A percentile compares a stretch with the other conserved stretches of the same genome.
Evolutionary conservation across 2,888 invertebrate genomes (phyloP).

Genomic region (Oligia strigilis): DNA sequence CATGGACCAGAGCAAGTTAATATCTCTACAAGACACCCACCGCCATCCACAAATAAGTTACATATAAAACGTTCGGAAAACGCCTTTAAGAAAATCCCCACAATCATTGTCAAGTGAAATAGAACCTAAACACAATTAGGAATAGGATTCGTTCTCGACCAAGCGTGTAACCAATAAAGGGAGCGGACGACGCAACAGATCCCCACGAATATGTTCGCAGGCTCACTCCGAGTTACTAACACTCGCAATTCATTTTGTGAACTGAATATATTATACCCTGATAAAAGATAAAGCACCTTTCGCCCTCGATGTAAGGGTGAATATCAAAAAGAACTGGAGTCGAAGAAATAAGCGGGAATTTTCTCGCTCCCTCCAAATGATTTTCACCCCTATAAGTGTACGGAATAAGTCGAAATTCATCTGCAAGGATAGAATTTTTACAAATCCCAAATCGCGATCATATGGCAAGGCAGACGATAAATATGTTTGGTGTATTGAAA

Average conservation of each 20-base stretch:
- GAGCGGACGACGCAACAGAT: conserved; percentile 88
- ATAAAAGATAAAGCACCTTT: conserved; percentile 83
- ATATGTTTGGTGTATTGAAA: conserved; percentile 88
- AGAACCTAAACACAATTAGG: conserved; percentile 80
- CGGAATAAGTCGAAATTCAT: conserved; percentile 74
- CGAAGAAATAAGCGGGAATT: conserved; percentile 83
- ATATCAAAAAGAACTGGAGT: conserved; percentile 77
- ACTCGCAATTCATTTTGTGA: conserved; percentile 90
- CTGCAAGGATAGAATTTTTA: conserved; percentile 75
- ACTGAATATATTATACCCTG: conserved; percentile 88
- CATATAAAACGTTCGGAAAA: conserved; percentile 83
- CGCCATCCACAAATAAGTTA: conserved; percentile 82
- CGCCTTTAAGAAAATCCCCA: conserved; percentile 76
- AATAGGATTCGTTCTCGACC: conserved; percentile 81
- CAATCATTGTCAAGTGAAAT: conserved; percentile 76
- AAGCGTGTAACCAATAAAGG: conserved; percentile 84
- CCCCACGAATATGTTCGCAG: conserved; percentile 89
- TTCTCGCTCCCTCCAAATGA: conserved; percentile 68
- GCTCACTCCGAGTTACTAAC: conserved; percentile 90
- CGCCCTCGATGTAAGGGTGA: conserved; percentile 75
- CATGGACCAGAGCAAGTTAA: conserved; percentile 77
- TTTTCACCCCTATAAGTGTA: conserved; percentile 76
- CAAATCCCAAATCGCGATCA: conserved; percentile 87
- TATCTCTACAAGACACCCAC: conserved; percentile 77
- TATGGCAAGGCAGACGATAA: conserved; percentile 85